Conservation (phyloP, 2,797 vertebrate species). For the Rhinophrynus dorsalis region DNA sequence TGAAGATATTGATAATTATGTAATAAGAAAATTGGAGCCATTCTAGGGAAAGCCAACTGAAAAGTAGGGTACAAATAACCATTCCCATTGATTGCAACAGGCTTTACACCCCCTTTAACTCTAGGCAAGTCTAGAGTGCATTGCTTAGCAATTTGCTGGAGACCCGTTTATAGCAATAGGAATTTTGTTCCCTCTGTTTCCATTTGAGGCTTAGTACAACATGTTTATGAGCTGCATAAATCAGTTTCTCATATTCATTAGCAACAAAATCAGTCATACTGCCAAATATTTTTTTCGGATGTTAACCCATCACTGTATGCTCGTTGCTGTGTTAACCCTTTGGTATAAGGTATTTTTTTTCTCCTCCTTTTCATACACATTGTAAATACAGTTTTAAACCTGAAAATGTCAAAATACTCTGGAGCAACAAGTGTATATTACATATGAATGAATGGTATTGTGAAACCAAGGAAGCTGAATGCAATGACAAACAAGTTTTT, state of each 20-base stretch:
- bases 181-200: no score
- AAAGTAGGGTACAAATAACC: no score
- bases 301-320: constrained; percentile 34
- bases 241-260: constrained; percentile 27
- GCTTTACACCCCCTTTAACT: no score
- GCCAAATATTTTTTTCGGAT: constrained; percentile 49
- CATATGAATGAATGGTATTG: neutral
- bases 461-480: constrained; percentile 20
- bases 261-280: constrained; percentile 36
- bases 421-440: no score
- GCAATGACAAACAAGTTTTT: neutral
- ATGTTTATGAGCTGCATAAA: constrained; percentile 46
- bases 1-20: constrained; percentile 47
- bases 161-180: no score
- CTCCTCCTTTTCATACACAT: constrained; percentile 44
- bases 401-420: neutral
- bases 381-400: neutral
- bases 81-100: no score
- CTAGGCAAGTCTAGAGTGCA: no score
- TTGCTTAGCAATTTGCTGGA: no score
- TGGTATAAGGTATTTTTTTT: no score
- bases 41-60: no score
- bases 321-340: constrained; percentile 35
- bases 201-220: no score
- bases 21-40: no score